These are phyloP conservation scores for Typhlichthys subterraneus DNA, from an alignment of 2,797 vertebrate species.

Conservation along the genomic window DNA sequence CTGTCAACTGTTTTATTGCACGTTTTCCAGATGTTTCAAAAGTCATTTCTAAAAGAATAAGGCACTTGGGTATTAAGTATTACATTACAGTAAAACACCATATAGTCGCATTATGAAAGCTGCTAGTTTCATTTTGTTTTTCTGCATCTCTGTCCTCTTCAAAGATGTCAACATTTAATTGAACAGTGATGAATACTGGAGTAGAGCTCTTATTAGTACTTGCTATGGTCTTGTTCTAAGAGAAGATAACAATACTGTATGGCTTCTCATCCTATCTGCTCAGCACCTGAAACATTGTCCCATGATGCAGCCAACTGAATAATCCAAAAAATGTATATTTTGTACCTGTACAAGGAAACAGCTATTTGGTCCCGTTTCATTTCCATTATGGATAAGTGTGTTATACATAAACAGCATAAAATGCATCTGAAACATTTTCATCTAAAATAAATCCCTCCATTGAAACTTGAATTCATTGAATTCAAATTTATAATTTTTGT, in stretches of 20 bases:
- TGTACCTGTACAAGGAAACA: background rate
- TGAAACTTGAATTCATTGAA: too few species aligned
- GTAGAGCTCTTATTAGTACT: background rate
- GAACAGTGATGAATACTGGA: background rate
- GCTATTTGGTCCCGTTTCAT: background rate
- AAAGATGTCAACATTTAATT: background rate
- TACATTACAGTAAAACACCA: too few species aligned
- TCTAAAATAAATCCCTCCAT: too few species aligned
- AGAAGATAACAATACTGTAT: too few species aligned
- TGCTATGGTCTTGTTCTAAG: background rate
- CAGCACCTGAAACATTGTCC: background rate
- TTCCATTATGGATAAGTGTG: background rate
- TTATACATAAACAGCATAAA: too few species aligned
- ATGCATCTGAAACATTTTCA: too few species aligned
- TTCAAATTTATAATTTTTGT: too few species aligned
- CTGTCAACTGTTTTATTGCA: conserved; percentile 21
- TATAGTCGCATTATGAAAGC: background rate
- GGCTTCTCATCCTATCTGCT: background rate
- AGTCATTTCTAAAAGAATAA: conserved; percentile 2
- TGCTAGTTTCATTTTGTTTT: too few species aligned
- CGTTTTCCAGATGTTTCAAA: conserved; percentile 9
- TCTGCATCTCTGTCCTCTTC: background rate
- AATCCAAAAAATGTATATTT: background rate
- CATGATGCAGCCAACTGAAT: background rate
- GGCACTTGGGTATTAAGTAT: conserved; percentile 1